These are phyloP conservation scores for Scomber scombrus DNA, from an alignment of 2,113 vertebrate species.

Conservation along the genomic window DNA sequence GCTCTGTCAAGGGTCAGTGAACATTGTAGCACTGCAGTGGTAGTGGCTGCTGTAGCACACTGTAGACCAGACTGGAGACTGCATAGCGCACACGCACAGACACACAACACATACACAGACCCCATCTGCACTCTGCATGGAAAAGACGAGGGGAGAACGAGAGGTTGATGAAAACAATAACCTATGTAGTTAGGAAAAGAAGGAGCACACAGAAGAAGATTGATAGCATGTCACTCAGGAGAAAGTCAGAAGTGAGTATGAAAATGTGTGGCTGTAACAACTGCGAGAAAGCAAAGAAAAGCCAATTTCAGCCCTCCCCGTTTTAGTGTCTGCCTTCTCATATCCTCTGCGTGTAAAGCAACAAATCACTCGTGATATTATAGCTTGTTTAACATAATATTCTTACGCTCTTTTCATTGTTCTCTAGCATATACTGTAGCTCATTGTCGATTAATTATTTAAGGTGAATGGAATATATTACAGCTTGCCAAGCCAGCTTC, in stretches of 20 bases:
- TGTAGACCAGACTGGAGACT: conserved; percentile 23
- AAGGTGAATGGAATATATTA: conserved; percentile 21
- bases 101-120: background rate
- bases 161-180: conserved; percentile 38
- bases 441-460: conserved; percentile 43
- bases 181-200: conserved; percentile 7
- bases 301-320: background rate
- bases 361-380: conserved; percentile 1
- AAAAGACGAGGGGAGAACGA: conserved; percentile 1
- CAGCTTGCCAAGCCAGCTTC: background rate
- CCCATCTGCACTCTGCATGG: conserved; percentile 39
- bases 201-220: background rate
- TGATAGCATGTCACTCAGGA: conserved; percentile 6
- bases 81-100: background rate
- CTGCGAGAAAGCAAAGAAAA: background rate
- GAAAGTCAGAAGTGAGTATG: background rate
- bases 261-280: conserved; percentile 2
- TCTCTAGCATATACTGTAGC: background rate
- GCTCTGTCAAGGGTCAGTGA: conserved; percentile 46
- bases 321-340: background rate
- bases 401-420: conserved; percentile 15
- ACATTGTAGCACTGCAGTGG: conserved; percentile 40
- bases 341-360: background rate
- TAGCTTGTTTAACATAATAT: conserved; percentile 13
- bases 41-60: conserved; percentile 22